Evolutionary conservation across 2,113 vertebrate genomes (phyloP), one percentile per base, ranked within the genome.

Genomic region (Burhinus bistriatus): DNA sequence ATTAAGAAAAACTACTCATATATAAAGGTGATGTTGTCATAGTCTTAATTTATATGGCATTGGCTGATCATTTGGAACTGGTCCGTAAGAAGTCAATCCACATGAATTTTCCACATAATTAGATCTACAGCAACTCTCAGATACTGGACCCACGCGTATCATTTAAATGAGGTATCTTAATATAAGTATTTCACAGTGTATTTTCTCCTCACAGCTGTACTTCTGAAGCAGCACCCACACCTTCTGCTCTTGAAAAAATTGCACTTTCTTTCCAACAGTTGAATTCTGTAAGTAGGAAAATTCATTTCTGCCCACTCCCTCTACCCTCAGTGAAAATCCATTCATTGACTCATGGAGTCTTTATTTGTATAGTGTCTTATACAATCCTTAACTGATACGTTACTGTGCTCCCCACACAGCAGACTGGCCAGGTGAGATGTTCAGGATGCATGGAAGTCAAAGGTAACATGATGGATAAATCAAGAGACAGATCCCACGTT

Each of bases 201-300:
- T 89, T 92, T 96, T 29, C 47, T 86, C 26, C 61, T 89, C 66
- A 85, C 83, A 92, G 57, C 78, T 80, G 61, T 49, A 83, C 45
- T 75, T 89, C 87, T 91, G 81, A 95, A 92, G 52, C 44, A 94
- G 80, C 52, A 69, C 65, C 69, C 89, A 79, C 61, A 95, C 65
- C 42, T 90, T 93, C 80, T 95, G 89, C 69, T 89, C 92, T 66
- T 47, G 62, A 93, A 90, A 90, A 96, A 88, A 82, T 26, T 51
- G 11, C 42, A 62, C 47, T 94, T 84, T 90, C 79, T 89, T 84
- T 85, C 23, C 72, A 86, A 68, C 12, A 90, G 68, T 66, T 90
- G 79, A 90, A 91, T 93, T 89, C 62, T 93, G 51, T 51, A 81
- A 90, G 59, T 5, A 55, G 45, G 22, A 94, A 73, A 80, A 94